Evolutionary conservation across 2,888 invertebrate genomes (phyloP), one percentile per base, ranked within the genome.

Genomic region (Dolichomitus sp.): DNA sequence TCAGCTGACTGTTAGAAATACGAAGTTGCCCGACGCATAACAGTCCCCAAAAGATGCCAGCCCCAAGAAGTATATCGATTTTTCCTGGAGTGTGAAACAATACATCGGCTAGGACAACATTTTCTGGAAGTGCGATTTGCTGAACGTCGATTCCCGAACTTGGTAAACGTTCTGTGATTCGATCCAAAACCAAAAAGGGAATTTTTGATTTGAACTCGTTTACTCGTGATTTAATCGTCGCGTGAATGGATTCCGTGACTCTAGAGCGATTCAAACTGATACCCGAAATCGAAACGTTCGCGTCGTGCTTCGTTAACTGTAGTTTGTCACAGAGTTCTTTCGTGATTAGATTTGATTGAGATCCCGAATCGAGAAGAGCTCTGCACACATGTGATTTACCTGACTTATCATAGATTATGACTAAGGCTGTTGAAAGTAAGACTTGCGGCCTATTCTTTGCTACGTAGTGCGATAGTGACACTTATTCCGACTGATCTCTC

Each of bases 241-340:
- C 45, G 4, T 3, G 5, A 5, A 45, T 5, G 2, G 14, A 45
- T 45, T 5, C n/a, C 2, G 1, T n/a, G 1, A n/a, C n/a, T 14
- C 5, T 1, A 45, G 42, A 42, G 1, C 6, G 42, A 9, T 6
- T 42, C 9, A 42, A 42, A 14, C 6, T 42, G 1, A 42, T 14
- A 14, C 3, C 42, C 9, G 42, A 12, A 14, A 42, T 3, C 14
- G 42, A 42, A 9, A 42, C 42, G 42, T 42, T 42, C 14, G 2
- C 42, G 9, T 9, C 2, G 19, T 72, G 42, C 27, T 77, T 59
- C 12, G 72, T 19, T n/a, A 42, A 42, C 6, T 42, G 42, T 9
- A 42, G 6, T 9, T 14, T 9, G 2, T 14, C 2, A 9, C 6
- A 14, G 4, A 42, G 9, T 6, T 2, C 9, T 14, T 2, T 42